Base-by-base conservation (phyloP, 2,888 invertebrate genomes). In the Thymelicus sylvestris region DNA sequence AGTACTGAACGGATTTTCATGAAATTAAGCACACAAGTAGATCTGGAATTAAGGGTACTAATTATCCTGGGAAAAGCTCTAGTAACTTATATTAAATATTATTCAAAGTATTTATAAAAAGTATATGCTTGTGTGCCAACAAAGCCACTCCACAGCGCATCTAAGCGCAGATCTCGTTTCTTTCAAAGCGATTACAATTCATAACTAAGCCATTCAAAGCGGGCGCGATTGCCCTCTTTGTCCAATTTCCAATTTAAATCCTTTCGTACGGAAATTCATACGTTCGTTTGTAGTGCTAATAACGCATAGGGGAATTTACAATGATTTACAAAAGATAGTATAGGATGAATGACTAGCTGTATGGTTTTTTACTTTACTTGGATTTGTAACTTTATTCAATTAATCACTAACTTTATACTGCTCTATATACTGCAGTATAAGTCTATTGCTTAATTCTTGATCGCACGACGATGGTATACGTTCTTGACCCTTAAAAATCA, bases 221-320 rank as follows among this genome's bases (percentile, higher is more conserved):
- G 57, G 44, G 66, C 66, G 66, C 66, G 66, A 48, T 59, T 39
- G 60, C 60, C 39, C 50, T 39, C 48, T 67, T 38, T 67, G 60
- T 67, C 67, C 67, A 67, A 65, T 65, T 65, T 65, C 41, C 65
- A 65, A 67, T 67, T 67, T 60, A 67, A 50, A 48, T 60, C 67
- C 60, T 61, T 39, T 60, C 60, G 61, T 47, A 67, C 48, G 67
- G 67, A 67, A 67, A 67, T 67, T 67, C 67, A 67, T 67, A 61
- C 67, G 67, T 50, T 61, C 67, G 50, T 60, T 61, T 67, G 67
- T 60, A 50, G 60, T 50, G 39, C 52, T 55, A 52, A 67, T 67
- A 67, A 60, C 59, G 59, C 15, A 15, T 38, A 59, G 15, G 66
- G 59, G 47, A 47, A 59, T 59, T 66, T 57, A 57, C 57, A 55